Conservation (phyloP, 2,113 vertebrate genomes). For the Lates calcarifer region DNA sequence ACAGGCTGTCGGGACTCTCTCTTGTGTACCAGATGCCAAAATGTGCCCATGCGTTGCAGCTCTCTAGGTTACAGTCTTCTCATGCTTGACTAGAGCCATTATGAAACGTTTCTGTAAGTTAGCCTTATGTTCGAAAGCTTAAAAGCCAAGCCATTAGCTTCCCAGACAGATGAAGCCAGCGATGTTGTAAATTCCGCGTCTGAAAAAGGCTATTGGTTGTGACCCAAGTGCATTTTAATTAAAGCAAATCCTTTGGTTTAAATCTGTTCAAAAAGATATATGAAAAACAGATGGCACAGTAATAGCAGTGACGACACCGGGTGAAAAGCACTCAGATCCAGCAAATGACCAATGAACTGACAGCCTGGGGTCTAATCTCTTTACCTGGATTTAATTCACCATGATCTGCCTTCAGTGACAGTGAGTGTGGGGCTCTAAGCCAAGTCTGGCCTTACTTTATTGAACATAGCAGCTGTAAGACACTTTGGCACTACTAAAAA, state of each 20-base stretch:
- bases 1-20: background rate
- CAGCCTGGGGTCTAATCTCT: conserved; percentile 52
- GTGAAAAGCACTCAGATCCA: conserved; percentile 25
- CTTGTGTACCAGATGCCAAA: background rate
- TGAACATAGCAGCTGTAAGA: background rate
- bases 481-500: background rate
- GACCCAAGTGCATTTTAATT: conserved; percentile 1
- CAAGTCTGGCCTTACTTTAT: background rate
- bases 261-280: background rate
- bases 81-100: conserved; percentile 11
- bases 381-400: conserved; percentile 56
- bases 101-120: background rate
- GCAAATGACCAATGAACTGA: conserved; percentile 43
- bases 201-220: background rate
- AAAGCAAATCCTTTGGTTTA: background rate
- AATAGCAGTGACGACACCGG: background rate
- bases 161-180: background rate
- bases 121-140: background rate
- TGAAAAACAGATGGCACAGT: conserved; percentile 23
- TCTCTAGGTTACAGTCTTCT: background rate
- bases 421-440: conserved; percentile 13
- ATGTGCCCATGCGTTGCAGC: background rate
- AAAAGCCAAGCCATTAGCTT: background rate
- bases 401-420: conserved; percentile 17
- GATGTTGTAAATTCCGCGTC: background rate